Base-by-base conservation (phyloP, 2,113 vertebrate species). In the Syrmaticus mikado region DNA sequence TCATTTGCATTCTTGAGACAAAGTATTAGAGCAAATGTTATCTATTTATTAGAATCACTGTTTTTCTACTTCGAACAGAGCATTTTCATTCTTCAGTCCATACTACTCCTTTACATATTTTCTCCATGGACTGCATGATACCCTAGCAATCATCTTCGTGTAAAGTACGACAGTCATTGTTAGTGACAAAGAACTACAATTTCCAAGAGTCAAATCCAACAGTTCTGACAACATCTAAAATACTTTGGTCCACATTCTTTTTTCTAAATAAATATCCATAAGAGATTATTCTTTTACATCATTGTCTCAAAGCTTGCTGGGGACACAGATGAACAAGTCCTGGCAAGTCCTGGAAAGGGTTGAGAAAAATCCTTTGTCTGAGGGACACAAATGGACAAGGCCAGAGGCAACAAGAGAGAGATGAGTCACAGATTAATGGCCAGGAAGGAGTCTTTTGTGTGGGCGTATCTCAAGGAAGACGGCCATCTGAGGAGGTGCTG, bases 141-240 rank as follows among this genome's bases (percentile, higher is more conserved):
- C 8, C 53, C 2, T 8, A 45, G 4, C 27, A 70, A 57, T 0
- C 7, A 45, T 25, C 7, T 28, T 6, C 25, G 6, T 19, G 8
- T 46, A 58, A 83, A 62, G 19, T 32, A 8, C 5, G 18, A 10
- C 7, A 13, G 13, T 58, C 4, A 43, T 2, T 50, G 20, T 58
- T 58, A 40, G 2, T 43, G 3, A 22, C 11, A 30, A 22, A 28
- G 12, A 79, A 94, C 57, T 55, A 61, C 2, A 21, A 32, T 73
- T 80, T 87, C 28, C 11, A 61, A 15, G 2, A n/a, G 5, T 25
- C 66, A 67, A 64, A 74, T 36, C 2, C 25, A 71, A 17, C 6
- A 57, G 1, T 3, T 60, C 18, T 53, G 43, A 3, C 8, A 50
- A 27, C 3, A 25, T 7, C 2, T 30, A 66, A 89, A 87, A 74